phyloP scores from a whole-genome alignment of 2,113 vertebrate species.

The Orthonyx spaldingii region DNA sequence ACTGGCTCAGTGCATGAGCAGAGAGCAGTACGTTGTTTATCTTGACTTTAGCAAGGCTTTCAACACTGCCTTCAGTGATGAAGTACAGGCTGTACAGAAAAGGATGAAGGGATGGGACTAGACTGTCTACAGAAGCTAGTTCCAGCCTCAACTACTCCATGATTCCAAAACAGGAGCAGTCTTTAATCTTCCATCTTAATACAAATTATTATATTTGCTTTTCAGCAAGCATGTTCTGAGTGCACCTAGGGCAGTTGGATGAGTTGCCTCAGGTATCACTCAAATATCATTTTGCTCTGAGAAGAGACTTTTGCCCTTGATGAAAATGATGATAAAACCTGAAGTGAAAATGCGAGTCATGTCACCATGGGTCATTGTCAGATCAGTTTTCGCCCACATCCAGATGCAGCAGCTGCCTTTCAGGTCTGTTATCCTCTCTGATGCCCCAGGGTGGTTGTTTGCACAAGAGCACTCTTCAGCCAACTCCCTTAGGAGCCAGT shows the following conservation, averaged over 20 bases:
- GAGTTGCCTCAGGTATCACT: neutral
- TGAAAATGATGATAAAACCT: neutral
- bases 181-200: neutral
- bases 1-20: neutral
- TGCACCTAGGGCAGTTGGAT: neutral
- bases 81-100: neutral
- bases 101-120: neutral
- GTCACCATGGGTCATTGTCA: neutral
- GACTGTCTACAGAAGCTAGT: neutral
- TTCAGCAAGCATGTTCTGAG: neutral
- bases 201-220: neutral
- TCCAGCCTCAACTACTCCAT: neutral
- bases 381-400: neutral
- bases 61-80: neutral
- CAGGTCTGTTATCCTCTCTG: neutral
- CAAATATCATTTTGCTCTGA: neutral
- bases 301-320: neutral
- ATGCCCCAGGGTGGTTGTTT: neutral
- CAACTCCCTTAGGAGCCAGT: neutral
- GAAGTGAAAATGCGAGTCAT: neutral
- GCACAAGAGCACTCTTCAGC: neutral
- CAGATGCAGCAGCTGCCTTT: neutral
- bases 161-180: neutral
- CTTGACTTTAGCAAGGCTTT: neutral
- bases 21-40: neutral